Evolutionary conservation across 2,113 vertebrate species (phyloP).

Genomic region (Sinosuthora webbiana): DNA sequence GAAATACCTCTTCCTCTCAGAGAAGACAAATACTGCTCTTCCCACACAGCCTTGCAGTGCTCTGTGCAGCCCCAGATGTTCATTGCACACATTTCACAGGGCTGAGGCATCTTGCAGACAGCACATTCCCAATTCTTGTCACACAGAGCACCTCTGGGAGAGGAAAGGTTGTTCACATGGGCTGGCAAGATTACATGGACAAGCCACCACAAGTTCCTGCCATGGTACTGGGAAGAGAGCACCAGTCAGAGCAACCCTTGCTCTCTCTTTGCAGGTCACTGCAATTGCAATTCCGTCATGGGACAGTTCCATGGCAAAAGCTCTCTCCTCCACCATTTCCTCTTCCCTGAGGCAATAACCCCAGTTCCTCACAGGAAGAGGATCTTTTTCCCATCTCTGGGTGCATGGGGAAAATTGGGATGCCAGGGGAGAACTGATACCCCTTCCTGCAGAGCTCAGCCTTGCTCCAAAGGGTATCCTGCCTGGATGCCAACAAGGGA

Average conservation of each 20-base stretch:
- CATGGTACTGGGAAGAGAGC: neutral
- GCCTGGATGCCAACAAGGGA: neutral
- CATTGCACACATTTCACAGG: neutral
- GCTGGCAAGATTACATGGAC: neutral
- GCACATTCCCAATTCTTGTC: neutral
- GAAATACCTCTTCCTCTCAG: neutral
- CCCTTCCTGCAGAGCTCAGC: neutral
- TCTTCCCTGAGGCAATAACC: neutral
- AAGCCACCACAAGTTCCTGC: neutral
- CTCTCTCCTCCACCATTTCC: neutral
- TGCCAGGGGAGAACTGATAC: neutral
- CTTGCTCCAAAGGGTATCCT: neutral
- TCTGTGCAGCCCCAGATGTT: neutral
- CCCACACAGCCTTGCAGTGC: neutral
- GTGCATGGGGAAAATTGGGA: neutral
- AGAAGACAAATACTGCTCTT: neutral
- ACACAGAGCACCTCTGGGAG: neutral
- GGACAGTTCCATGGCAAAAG: neutral
- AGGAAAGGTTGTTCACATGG: neutral
- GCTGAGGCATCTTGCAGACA: neutral
- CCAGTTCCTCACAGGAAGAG: neutral
- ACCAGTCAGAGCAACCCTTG: neutral
- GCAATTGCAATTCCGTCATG: neutral
- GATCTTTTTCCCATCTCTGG: neutral
- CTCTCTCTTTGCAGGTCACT: neutral